Percentiles rank a stretch among this genome's conserved stretches.
phyloP scores from a whole-genome alignment of 2,113 vertebrate genomes.

The Phalacrocorax carbo region DNA sequence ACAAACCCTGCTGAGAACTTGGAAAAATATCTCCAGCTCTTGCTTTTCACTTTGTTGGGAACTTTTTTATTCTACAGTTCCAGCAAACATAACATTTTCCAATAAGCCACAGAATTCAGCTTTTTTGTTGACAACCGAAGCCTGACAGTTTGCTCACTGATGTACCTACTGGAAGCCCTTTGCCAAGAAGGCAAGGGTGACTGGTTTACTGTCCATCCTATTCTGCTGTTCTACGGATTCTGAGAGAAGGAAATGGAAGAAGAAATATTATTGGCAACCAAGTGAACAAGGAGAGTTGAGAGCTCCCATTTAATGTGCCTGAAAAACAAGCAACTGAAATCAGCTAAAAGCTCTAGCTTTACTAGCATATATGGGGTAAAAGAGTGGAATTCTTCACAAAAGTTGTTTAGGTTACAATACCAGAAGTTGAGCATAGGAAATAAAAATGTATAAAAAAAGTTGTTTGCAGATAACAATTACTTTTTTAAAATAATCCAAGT shows the following conservation, averaged over 20 bases:
- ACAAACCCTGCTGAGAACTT: neutral
- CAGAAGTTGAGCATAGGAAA: neutral
- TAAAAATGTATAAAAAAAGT: neutral
- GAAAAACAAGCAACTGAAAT: neutral
- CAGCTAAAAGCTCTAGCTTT: neutral
- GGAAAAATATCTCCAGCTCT: neutral
- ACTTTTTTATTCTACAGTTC: neutral
- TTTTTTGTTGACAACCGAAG: neutral
- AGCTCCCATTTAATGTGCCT: neutral
- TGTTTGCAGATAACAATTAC: neutral
- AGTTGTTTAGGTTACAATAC: neutral
- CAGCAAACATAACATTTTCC: neutral
- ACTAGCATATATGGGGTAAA: neutral
- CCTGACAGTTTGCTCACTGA: neutral
- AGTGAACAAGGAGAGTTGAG: neutral
- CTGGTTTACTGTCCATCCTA: neutral
- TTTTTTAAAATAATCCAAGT: neutral
- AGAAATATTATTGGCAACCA: neutral
- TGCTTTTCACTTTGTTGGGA: neutral
- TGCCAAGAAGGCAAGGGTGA: neutral
- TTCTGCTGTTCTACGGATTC: neutral
- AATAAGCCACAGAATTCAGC: neutral
- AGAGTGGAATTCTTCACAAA: neutral
- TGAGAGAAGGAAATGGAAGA: neutral
- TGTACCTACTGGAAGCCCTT: rapidly evolving